Conservation (phyloP, 2,797 vertebrate genomes). For the Pangasius mekongensis region DNA sequence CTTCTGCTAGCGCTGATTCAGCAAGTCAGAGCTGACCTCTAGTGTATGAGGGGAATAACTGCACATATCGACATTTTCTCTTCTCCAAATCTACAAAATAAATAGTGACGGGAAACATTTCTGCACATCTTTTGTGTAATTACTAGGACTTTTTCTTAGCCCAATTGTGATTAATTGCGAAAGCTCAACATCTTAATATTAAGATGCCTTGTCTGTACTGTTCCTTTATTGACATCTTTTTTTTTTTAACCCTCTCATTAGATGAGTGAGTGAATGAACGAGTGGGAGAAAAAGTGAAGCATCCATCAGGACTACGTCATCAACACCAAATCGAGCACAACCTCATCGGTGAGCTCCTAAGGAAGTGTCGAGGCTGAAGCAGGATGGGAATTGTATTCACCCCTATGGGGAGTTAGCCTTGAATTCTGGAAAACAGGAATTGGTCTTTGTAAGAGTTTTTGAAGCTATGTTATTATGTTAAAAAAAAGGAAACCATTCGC, state of each 20-base stretch:
- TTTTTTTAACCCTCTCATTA: background rate
- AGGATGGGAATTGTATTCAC: conserved; percentile 40
- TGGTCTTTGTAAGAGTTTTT: conserved; percentile 30
- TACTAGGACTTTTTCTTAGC: background rate
- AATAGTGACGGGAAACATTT: background rate
- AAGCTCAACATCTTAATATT: background rate
- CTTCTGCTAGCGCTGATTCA: background rate
- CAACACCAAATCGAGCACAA: conserved; percentile 43
- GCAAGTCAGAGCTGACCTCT: conserved; percentile 30
- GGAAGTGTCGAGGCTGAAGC: conserved; percentile 20
- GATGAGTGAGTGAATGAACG: conserved; percentile 19
- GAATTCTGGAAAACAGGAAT: conserved; percentile 29
- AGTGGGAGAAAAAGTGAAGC: background rate
- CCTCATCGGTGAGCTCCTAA: conserved; percentile 50
- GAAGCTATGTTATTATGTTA: conserved; percentile 39
- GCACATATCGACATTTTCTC: background rate
- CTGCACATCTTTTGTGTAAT: background rate
- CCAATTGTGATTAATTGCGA: background rate
- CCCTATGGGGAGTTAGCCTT: conserved; percentile 41
- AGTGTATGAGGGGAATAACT: background rate
- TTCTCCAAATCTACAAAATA: background rate
- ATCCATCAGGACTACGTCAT: conserved; percentile 6
- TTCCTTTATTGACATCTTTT: background rate
- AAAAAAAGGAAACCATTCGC: background rate
- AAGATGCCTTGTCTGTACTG: background rate